Percentiles rank a stretch among this genome's conserved stretches.
These are phyloP conservation scores for Gastrophryne carolinensis DNA, from an alignment of 2,797 vertebrate species.

Conservation along the genomic window DNA sequence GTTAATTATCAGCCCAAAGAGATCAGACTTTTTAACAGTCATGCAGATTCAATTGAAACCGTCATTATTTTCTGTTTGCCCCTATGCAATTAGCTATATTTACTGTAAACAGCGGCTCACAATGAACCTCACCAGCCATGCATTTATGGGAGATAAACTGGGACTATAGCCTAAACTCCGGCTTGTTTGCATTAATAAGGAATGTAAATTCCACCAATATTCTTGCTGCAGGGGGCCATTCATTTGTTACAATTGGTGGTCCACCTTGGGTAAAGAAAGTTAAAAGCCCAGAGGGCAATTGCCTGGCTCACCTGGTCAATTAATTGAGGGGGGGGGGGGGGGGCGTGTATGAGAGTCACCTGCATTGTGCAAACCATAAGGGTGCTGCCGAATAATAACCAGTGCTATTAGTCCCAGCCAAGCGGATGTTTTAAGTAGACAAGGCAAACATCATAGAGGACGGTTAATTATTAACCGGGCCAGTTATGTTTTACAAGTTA, in stretches of 20 bases:
- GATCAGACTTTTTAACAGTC: not conserved
- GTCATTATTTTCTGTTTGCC: not conserved
- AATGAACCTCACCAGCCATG: not conserved
- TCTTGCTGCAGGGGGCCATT: not conserved
- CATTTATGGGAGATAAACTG: not conserved
- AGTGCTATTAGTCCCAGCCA: not conserved
- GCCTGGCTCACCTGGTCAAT: too few relatives aligned
- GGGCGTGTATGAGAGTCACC: too few relatives aligned
- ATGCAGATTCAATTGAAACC: slow-evolving; percentile 18
- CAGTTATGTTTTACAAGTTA: not conserved
- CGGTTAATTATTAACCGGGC: slow-evolving; percentile 21
- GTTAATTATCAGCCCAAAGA: too few relatives aligned
- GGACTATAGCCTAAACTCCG: not conserved
- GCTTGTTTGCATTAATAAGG: not conserved
- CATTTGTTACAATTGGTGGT: not conserved
- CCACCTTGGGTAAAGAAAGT: too few relatives aligned
- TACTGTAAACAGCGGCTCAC: not conserved
- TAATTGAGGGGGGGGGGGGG: too few relatives aligned
- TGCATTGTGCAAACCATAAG: not conserved
- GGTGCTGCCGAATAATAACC: not conserved
- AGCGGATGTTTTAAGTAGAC: not conserved
- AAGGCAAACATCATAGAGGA: not conserved
- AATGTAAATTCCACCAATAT: not conserved
- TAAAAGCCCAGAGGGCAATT: too few relatives aligned
- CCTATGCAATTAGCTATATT: not conserved